Conservation (phyloP, 1,140 invertebrate species). For the Acyrthosiphon pisum region DNA sequence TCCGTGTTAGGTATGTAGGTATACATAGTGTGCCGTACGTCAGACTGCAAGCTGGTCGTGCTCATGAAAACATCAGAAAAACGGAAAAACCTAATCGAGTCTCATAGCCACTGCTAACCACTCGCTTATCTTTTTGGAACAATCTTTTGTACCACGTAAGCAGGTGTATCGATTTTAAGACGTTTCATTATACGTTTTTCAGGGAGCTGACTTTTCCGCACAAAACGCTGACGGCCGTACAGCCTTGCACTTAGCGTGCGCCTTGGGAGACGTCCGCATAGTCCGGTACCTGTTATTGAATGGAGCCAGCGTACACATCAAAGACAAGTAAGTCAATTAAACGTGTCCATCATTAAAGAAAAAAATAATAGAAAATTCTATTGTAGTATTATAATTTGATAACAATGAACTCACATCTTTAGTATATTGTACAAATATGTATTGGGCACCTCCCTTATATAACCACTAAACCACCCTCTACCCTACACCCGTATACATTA, state of each 20-base stretch:
- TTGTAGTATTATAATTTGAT: background rate
- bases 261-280: slow-evolving; percentile 72
- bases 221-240: slow-evolving; percentile 82
- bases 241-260: slow-evolving; percentile 81
- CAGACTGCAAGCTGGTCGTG: no score
- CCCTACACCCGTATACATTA: background rate
- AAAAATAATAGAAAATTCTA: background rate
- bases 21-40: no score
- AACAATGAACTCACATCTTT: background rate
- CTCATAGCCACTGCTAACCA: no score
- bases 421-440: no score
- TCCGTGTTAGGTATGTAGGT: no score
- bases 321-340: slow-evolving; percentile 67
- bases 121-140: no score
- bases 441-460: background rate
- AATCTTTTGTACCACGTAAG: no score
- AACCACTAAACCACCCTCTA: no score
- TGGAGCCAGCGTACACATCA: slow-evolving; percentile 84
- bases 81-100: no score
- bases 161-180: background rate
- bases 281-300: slow-evolving; percentile 79
- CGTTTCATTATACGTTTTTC: slow-evolving; percentile 46
- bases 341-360: background rate
- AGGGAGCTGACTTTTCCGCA: slow-evolving; percentile 78
- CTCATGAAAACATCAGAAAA: no score